Conservation (phyloP, 2,113 vertebrate genomes). For the Psettodes erumei region DNA sequence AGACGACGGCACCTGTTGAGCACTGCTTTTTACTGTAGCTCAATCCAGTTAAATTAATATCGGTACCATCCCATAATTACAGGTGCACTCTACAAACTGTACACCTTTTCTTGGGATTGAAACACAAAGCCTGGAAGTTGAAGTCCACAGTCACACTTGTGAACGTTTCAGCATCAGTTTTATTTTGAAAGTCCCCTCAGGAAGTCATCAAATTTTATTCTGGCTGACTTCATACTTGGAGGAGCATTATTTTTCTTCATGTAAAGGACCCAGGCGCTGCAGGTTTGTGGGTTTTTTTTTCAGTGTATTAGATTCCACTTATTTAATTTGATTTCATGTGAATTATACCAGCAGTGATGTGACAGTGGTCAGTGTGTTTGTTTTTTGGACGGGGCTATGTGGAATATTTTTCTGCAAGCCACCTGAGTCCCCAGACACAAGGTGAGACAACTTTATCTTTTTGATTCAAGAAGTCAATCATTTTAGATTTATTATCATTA, state of each 20-base stretch:
- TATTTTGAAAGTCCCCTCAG: constrained; percentile 56
- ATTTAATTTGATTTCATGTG: not conserved
- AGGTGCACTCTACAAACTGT: no score
- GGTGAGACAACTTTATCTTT: constrained; percentile 42
- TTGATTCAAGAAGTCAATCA: not conserved
- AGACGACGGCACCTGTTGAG: not conserved
- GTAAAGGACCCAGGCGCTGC: constrained; percentile 27
- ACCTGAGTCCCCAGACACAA: constrained; percentile 44
- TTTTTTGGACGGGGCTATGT: constrained; percentile 33
- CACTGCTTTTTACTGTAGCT: not conserved
- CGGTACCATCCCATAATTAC: no score
- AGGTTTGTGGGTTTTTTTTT: constrained; percentile 33
- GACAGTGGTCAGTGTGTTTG: not conserved
- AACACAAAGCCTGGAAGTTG: no score
- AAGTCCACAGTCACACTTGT: no score
- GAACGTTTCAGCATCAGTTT: no score
- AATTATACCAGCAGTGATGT: not conserved
- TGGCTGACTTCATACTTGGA: not conserved
- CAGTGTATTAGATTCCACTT: not conserved
- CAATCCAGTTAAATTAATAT: no score
- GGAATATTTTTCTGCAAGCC: constrained; percentile 23
- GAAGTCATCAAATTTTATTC: constrained; percentile 17
- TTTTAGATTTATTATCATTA: not conserved
- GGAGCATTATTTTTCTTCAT: constrained; percentile 36
- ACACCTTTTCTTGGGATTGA: no score